These are phyloP conservation scores for Cheilosia impressa DNA, from an alignment of 2,888 invertebrate genomes.

Conservation along the genomic window DNA sequence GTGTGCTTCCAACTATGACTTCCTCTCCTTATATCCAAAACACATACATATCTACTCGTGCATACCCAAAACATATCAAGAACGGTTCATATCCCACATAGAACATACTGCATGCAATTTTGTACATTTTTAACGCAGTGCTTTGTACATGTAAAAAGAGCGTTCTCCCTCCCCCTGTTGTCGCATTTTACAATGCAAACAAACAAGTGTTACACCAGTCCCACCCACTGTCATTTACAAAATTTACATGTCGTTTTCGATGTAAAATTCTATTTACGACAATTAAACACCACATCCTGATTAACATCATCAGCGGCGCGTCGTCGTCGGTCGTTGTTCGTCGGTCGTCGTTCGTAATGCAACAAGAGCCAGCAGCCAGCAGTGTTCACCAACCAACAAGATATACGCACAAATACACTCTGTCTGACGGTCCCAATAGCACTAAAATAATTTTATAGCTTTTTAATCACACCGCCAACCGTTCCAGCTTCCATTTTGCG, in stretches of 20 bases:
- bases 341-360: neutral
- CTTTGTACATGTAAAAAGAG: neutral
- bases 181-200: neutral
- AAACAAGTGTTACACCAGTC: neutral
- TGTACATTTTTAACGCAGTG: neutral
- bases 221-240: slow-evolving; percentile 20
- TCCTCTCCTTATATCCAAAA: neutral
- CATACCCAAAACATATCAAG: slow-evolving; percentile 4
- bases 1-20: neutral
- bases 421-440: slow-evolving; percentile 4
- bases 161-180: neutral
- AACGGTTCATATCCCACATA: neutral
- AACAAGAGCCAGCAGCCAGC: slow-evolving; percentile 15
- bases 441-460: slow-evolving; percentile 48
- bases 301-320: slow-evolving; percentile 42
- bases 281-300: slow-evolving; percentile 58
- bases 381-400: slow-evolving; percentile 26
- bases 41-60: neutral
- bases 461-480: slow-evolving; percentile 43
- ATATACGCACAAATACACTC: slow-evolving; percentile 6
- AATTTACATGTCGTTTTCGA: slow-evolving; percentile 53
- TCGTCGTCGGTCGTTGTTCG: neutral
- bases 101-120: neutral
- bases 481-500: neutral
- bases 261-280: slow-evolving; percentile 60